Evolutionary conservation across 1,140 invertebrate species (phyloP), one percentile per base, ranked within the genome.

Genomic region (Sipha flava): DNA sequence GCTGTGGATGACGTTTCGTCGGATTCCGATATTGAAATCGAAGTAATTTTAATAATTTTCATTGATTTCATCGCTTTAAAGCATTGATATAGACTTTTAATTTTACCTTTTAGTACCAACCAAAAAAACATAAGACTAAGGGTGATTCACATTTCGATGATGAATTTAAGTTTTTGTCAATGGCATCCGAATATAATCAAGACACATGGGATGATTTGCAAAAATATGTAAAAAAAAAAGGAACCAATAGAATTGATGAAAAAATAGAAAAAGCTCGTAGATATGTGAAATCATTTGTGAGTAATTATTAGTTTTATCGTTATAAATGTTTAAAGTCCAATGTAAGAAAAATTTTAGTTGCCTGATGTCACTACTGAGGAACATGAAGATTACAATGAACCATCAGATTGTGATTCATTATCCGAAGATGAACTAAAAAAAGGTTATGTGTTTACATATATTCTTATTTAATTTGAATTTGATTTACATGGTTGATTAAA

Each of bases 171-270:
- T 95, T 95, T 87, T 88, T 92, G 40, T 89, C 87, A 6, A 90
- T 88, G 16, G 88, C 88, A 1, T 88, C 90, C 54, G 92, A 94
- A 82, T 94, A 94, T 83, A 94, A 93, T 84, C 84, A 90, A 85
- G 92, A 94, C 84, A 89, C 91, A n/a, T 95, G 92, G 94, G 91
- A 94, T 86, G 92, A 94, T 87, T 84, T 95, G 34, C 89, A 89
- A 82, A 94, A 94, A 84, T 94, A 94, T 86, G 89, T 95, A 0
- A 93, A 93, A 84, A 86, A 92, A 57, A 90, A 90, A 0, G 92
- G 91, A 82, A 80, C 68, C 10, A 90, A 89, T 23, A 93, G 93
- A 84, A 87, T 93, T 5, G 94, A 96, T 86, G 94, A 96, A 77
- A 96, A 95, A 87, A 96, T 93, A 82, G 90, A 88, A 81, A 90